Conservation (phyloP, 2,113 vertebrate genomes). For the Ameiurus melas region DNA sequence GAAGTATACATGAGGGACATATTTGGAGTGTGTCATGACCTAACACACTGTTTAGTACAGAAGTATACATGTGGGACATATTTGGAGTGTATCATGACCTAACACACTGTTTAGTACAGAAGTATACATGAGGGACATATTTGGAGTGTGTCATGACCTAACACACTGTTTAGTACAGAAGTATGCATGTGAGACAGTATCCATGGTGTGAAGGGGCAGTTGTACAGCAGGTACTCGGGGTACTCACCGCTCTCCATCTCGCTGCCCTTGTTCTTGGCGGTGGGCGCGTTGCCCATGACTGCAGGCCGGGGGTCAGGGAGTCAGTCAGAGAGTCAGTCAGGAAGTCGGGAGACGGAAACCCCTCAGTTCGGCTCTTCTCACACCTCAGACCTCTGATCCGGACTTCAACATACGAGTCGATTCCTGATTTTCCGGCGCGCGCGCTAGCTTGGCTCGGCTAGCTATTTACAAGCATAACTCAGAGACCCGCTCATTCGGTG, state of each 20-base stretch:
- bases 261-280: conserved; percentile 87
- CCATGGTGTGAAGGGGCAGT: background rate
- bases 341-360: conserved; percentile 51
- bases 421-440: conserved; percentile 51
- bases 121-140: background rate
- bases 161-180: background rate
- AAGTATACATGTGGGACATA: background rate
- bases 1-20: background rate
- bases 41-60: background rate
- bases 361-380: conserved; percentile 60
- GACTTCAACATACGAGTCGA: conserved; percentile 39
- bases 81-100: background rate
- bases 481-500: background rate
- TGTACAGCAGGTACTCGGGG: background rate
- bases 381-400: conserved; percentile 58
- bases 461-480: conserved; percentile 65
- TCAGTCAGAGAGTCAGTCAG: too few relatives aligned
- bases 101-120: background rate
- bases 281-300: conserved; percentile 93
- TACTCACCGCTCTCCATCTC: conserved; percentile 89
- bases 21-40: background rate
- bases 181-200: background rate
- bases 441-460: conserved; percentile 60
- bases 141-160: background rate
- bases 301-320: conserved; percentile 74